A percentile compares a stretch with the other conserved stretches of the same genome.
Conservation (phyloP, 2,797 vertebrate genomes). For the Chromis chromis region DNA sequence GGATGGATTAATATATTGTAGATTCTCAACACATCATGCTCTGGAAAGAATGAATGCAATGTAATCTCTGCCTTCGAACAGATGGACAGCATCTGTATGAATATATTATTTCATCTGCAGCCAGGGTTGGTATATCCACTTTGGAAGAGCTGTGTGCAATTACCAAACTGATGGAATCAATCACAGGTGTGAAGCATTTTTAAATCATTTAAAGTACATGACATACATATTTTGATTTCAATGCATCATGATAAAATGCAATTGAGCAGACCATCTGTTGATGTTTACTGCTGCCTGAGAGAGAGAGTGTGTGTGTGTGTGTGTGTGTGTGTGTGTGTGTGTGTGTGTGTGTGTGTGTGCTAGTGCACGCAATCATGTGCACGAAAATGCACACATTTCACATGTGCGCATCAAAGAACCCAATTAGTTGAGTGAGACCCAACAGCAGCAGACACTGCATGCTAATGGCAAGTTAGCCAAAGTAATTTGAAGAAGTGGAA, state of each 20-base stretch:
- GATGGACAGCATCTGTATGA: conserved; percentile 60
- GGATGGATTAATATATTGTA: conserved; percentile 8
- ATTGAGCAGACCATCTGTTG: conserved; percentile 65
- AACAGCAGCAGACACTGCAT: conserved; percentile 56
- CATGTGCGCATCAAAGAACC: conserved; percentile 55
- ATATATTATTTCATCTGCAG: conserved; percentile 50
- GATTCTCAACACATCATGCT: background rate
- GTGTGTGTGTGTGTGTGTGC: background rate
- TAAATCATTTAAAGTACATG: conserved; percentile 50
- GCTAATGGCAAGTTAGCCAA: conserved; percentile 70
- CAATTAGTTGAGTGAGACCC: conserved; percentile 67
- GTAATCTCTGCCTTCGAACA: conserved; percentile 42
- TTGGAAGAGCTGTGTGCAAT: conserved; percentile 53
- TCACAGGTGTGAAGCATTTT: conserved; percentile 64
- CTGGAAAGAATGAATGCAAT: conserved; percentile 17
- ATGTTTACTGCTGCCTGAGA: conserved; percentile 28
- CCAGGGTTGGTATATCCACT: conserved; percentile 33
- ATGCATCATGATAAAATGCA: conserved; percentile 51
- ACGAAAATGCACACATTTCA: conserved; percentile 44
- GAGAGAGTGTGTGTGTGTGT: background rate
- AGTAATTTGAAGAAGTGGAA: conserved; percentile 76
- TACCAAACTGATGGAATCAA: conserved; percentile 60
- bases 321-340: background rate
- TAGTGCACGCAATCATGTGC: conserved; percentile 4
- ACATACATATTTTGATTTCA: conserved; percentile 55